phyloP scores from a whole-genome alignment of 2,888 invertebrate species.

The Meteorus cinctellus region DNA sequence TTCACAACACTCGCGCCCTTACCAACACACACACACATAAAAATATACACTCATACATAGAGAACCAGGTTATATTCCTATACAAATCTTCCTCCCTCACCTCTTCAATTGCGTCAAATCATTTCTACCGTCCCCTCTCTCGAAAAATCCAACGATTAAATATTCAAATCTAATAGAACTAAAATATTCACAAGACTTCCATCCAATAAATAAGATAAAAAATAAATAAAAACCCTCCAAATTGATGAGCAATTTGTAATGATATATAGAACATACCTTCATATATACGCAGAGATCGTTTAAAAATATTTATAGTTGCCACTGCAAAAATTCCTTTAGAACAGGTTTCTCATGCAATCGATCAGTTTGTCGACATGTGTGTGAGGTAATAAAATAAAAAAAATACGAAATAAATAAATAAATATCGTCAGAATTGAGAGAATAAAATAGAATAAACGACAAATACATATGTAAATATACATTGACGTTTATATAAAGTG shows the following conservation, averaged over 20 bases:
- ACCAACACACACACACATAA: not conserved
- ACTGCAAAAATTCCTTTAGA: slow-evolving; percentile 33
- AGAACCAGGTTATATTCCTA: slow-evolving; percentile 1
- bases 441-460: slow-evolving; percentile 28
- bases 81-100: not conserved
- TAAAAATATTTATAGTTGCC: slow-evolving; percentile 19
- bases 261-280: not conserved
- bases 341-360: slow-evolving; percentile 16
- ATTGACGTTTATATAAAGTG: not conserved
- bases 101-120: not conserved
- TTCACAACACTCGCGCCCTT: not conserved
- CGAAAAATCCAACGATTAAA: not conserved
- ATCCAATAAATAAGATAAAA: not conserved
- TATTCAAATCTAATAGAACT: not conserved
- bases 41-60: not conserved
- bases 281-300: not conserved
- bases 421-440: not conserved
- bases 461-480: slow-evolving; percentile 26
- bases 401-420: slow-evolving; percentile 14
- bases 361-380: slow-evolving; percentile 24
- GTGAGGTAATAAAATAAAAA: not conserved
- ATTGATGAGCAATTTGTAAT: slow-evolving; percentile 8
- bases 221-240: not conserved
- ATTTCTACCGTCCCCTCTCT: not conserved
- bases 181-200: not conserved